phyloP scores from a whole-genome alignment of 2,113 vertebrate species.

The Laticauda colubrina region DNA sequence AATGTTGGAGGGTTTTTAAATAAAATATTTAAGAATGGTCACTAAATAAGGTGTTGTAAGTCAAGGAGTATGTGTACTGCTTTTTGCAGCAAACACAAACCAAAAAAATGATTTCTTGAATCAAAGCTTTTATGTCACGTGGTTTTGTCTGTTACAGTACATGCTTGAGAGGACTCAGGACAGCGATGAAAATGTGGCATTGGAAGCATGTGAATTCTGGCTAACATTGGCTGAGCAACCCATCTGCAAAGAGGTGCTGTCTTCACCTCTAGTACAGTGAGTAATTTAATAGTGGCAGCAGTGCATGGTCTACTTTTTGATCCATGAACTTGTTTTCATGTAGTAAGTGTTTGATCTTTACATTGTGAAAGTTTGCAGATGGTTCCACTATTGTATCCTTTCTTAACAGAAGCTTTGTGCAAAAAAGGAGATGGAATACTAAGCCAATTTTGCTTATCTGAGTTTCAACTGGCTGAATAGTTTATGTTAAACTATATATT shows the following conservation, averaged over 20 bases:
- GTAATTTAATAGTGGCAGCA: conserved; percentile 24
- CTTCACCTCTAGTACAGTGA: conserved; percentile 91
- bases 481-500: neutral
- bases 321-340: neutral
- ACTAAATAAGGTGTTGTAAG: neutral
- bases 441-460: neutral
- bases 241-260: conserved; percentile 92
- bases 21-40: neutral
- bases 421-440: neutral
- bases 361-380: neutral
- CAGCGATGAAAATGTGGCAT: conserved; percentile 89
- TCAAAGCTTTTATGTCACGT: neutral
- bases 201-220: conserved; percentile 98
- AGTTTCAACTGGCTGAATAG: neutral
- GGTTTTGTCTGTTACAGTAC: conserved; percentile 70
- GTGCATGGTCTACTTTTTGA: neutral
- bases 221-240: conserved; percentile 93
- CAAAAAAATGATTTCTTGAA: neutral
- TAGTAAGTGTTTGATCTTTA: neutral
- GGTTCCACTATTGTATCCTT: neutral
- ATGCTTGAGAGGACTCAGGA: conserved; percentile 96
- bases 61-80: neutral
- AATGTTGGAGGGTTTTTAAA: neutral
- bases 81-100: neutral
- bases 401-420: neutral